A percentile compares a stretch with the other conserved stretches of the same genome.
Conservation (phyloP, 2,888 invertebrate genomes). For the Parnassius smintheus region DNA sequence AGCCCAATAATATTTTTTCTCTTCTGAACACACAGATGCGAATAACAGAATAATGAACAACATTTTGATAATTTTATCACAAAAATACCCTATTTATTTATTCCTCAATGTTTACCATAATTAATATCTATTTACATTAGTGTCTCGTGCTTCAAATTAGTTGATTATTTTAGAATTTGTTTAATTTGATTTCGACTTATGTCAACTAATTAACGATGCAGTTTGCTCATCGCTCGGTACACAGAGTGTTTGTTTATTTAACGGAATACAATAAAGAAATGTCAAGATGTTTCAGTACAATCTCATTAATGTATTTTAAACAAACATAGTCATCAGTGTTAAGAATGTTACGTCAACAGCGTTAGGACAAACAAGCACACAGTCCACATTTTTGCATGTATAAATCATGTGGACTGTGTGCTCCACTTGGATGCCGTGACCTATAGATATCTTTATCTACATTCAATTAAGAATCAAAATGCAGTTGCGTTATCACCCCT, state of each 20-base stretch:
- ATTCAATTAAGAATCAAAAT: too few relatives aligned
- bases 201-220: not conserved
- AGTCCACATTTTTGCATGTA: too few relatives aligned
- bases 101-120: not conserved
- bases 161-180: not conserved
- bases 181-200: not conserved
- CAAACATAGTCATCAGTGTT: not conserved
- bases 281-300: not conserved
- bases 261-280: constrained; percentile 6
- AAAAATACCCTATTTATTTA: not conserved
- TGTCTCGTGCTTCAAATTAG: not conserved
- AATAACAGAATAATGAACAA: constrained; percentile 3
- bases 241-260: not conserved
- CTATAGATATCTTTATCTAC: too few relatives aligned
- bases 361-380: too few relatives aligned
- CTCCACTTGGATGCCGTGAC: too few relatives aligned
- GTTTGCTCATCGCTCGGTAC: not conserved
- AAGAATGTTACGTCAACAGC: too few relatives aligned
- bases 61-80: constrained; percentile 1
- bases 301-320: too few relatives aligned
- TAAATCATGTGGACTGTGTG: too few relatives aligned
- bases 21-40: not conserved
- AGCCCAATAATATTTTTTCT: not conserved
- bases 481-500: too few relatives aligned
- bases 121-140: not conserved